Base-by-base conservation (phyloP, 2,888 invertebrate species). In the Micropterix aruncella region DNA sequence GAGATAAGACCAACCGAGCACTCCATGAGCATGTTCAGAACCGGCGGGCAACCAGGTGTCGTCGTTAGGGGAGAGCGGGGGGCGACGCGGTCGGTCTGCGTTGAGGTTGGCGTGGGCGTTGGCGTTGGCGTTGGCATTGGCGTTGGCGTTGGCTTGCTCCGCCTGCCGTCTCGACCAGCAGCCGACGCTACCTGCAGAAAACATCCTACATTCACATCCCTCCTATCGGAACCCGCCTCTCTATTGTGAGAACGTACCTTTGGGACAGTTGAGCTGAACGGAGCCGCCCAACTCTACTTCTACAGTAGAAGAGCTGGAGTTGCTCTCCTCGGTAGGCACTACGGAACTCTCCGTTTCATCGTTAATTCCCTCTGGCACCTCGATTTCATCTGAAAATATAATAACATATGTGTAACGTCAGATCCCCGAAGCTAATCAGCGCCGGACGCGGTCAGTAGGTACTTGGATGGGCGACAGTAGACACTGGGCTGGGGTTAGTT, bases 271-370 rank as follows among this genome's bases (percentile, higher is more conserved):
- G 38, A 91, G 68, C 51, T 88, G 88, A 37, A 90, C 87, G 41
- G 86, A 87, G 4, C 90, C 90, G 3, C 91, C 91, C 16, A 91
- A 71, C 44, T 86, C 83, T 38, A 90, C 89, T 56, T 91, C 89
- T 47, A 85, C 75, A 55, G 82, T 82, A 83, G 77, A 38, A 65
- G 64, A 3, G 42, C 18, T 17, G 41, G 47, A 3, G 39, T 27
- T 17, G 38, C 44, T 3, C 40, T 19, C n/a, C 47, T 19, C n/a
- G 46, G 45, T 27, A 14, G 42, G 14, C 3, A 16, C 42, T 36
- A 15, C 2, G 16, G 66, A 66, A 0, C 62, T 60, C 40, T 65
- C 62, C 17, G 59, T 57, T 1, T 52, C 52, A 44, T 9, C 45
- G 7, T 59, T 61, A 0, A 51, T 47, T n/a, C 55, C 58, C 0